Evolutionary conservation across 30 jellyfish, hydroid and myxozoan genomes (phyloP), one percentile per base, ranked within the genome.

Genomic region (Cassiopea xamachana): DNA sequence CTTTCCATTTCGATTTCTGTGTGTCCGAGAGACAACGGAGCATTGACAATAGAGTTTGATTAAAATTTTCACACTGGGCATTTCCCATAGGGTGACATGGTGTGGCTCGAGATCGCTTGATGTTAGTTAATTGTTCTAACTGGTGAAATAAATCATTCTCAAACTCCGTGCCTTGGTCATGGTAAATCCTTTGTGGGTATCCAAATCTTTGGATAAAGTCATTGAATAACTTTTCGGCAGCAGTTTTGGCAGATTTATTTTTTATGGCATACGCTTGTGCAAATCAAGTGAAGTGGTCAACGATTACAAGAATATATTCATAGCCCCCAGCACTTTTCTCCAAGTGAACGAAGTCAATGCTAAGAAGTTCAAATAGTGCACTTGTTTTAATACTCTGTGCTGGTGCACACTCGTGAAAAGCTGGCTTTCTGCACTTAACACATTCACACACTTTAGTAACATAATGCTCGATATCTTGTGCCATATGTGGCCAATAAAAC

Each of bases 151-250:
- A 46, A 5, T 90, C 75, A 47, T 81, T 90, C 73, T 79, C 97
- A 64, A 90, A 90, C 60, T 81, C 93, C n/a, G 84, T 48, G 48
- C 93, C 97, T 75, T 90, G 92, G 79, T 81, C 93, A 55, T 90
- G 93, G 46, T 81, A 89, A 3, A 81, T 79, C 16, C 84, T 46
- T 18, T 27, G 81, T 16, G 97, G 91, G 67, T 2, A 88, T 39
- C 96, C 96, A 46, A 79, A 88, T 17, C 87, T 60, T 1, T 9
- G 97, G 27, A 81, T 67, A 27, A 81, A 81, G 46, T 90, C 93
- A 58, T 73, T 81, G 59, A 8, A 89, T 1, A 89, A 75, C 51
- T 89, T 89, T 44, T 90, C 89, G 1, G 86, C 93, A 46, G 86
- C 97, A 27, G 93, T 27, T 27, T 27, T 27, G 39, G 39, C 39